Base-by-base conservation (phyloP, 2,888 invertebrate species). In the Tetragnatha montana region DNA sequence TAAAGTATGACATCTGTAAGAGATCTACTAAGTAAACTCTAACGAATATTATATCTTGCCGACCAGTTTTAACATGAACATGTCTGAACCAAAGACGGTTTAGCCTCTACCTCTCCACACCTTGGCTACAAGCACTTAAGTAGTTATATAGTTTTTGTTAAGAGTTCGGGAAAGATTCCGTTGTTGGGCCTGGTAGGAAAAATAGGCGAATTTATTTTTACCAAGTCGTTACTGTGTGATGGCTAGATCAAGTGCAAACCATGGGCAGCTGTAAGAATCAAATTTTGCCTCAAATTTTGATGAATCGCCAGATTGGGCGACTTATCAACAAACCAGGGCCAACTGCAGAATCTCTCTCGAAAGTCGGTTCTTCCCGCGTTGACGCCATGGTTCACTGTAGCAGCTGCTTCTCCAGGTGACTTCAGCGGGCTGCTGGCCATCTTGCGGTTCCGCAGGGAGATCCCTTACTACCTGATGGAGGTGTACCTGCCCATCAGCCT, bases 351-450 rank as follows among this genome's bases (percentile, higher is more conserved):
- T 35, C 35, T 35, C 4, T 35, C 35, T 4, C 35, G 1, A 35
- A 35, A 35, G 35, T 35, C 35, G 1, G 35, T 35, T 4, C 35
- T 35, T 35, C 35, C 35, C 35, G 35, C 35, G 35, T 2, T 35
- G 35, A 35, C 35, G 35, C 35, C 35, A 35, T 35, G 35, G 35
- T 35, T 35, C 35, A 35, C 35, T 35, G 35, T 60, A 60, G 4
- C 60, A 51, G 8, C 21, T 4, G 17, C 70, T 76, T 60, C 49
- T 3, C 14, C 68, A 91, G 91, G 91, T 8, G 84, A 83, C 8
- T 91, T 89, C 84, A 91, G 89, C 19, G 91, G 91, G 10, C n/a
- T 91, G n/a, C 83, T 89, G n/a, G 91, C 91, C n/a, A 81, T 81
- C 10, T 68, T 91, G 12, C 70, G 89, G 8, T 89, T 91, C 21